Base-by-base conservation (phyloP, 1,140 invertebrate genomes). In the Tetranychus cinnabarinus region DNA sequence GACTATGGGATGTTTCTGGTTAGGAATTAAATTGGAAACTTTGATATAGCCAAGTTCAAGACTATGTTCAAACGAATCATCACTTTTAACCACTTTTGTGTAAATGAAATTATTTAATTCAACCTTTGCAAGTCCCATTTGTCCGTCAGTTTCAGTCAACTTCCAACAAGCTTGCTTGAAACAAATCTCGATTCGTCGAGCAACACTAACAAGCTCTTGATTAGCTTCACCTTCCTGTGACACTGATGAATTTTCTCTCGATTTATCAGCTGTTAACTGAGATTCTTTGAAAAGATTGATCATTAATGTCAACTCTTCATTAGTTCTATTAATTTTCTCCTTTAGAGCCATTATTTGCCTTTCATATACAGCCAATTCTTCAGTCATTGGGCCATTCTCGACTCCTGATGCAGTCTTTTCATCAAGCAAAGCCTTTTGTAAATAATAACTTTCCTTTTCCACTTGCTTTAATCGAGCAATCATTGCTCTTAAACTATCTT, bases 141-240 rank as follows among this genome's bases (percentile, higher is more conserved):
- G 92, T 0, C 95, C 93, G 77, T 98, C 93, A 6, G 85, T 83
- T 73, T 97, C 91, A 0, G 93, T 99, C 36, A 99, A 78, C 59
- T 91, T 74, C 95, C 95, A 99, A 65, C 91, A 85, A n/a, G 93
- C 93, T 71, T 92, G 87, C 73, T 96, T 95, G 71, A 99, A 97
- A 72, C 89, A 97, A 65, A 99, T 95, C 76, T 98, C 93, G 70
- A 91, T 92, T 34, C 87, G 81, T 52, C 90, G 76, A 8, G 89
- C 83, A 42, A 88, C 82, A 45, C 47, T 55, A 10, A 57, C 52
- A n/a, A 50, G n/a, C 13, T 23, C 13, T 23, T 58, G 34, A 2
- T 81, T 81, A 0, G 73, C 68, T 45, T 81, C 58, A 13, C 65
- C 65, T 34, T 69, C 64, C 37, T 62, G 61, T 15, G 67, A 58